A percentile compares a stretch with the other conserved stretches of the same genome.
These are phyloP conservation scores for Acanthosoma haemorrhoidale DNA, from an alignment of 2,888 invertebrate genomes.

Conservation along the genomic window DNA sequence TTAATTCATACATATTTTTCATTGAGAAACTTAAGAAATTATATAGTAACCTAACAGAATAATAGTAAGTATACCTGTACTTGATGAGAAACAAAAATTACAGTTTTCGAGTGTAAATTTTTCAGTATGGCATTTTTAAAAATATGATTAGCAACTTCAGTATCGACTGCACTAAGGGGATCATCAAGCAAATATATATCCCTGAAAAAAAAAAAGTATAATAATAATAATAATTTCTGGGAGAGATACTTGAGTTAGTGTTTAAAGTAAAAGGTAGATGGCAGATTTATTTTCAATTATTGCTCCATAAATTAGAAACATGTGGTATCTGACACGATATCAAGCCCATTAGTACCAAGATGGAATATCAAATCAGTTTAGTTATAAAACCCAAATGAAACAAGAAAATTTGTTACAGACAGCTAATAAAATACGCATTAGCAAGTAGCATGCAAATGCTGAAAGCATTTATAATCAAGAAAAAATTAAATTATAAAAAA, in stretches of 20 bases:
- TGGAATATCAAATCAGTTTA: no score
- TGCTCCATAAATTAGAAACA: no score
- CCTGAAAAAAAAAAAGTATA: slow-evolving; percentile 42
- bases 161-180: slow-evolving; percentile 54
- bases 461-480: not conserved
- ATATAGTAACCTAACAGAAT: slow-evolving; percentile 13
- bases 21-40: not conserved
- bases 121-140: slow-evolving; percentile 52
- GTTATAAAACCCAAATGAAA: no score
- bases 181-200: slow-evolving; percentile 58
- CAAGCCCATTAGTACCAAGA: no score
- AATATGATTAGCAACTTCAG: slow-evolving; percentile 51
- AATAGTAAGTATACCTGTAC: no score
- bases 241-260: not conserved
- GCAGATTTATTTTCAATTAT: not conserved
- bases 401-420: no score
- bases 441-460: no score
- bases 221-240: not conserved
- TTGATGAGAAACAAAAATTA: slow-evolving; percentile 59
- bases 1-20: not conserved
- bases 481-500: not conserved
- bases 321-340: no score
- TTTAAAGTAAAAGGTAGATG: not conserved
- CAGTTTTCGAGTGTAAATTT: slow-evolving; percentile 51
- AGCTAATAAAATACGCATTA: no score